These are phyloP conservation scores for Ditylenchus dipsaci DNA, from an alignment of 1,140 invertebrate genomes.

Conservation along the genomic window DNA sequence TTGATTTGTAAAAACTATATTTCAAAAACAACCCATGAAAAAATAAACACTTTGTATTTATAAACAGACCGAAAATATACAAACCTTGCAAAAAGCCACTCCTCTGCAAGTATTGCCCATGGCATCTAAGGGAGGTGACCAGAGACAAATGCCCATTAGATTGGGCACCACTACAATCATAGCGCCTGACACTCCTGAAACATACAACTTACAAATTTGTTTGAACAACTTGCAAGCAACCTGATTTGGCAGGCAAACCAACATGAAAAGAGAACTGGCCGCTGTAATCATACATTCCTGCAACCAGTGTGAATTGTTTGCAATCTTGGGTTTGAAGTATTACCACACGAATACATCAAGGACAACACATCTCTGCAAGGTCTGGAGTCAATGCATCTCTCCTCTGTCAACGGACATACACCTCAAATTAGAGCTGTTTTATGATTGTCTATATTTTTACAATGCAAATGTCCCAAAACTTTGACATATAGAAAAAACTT, in stretches of 20 bases:
- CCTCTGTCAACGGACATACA: slow-evolving; percentile 43
- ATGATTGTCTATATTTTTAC: too few relatives aligned
- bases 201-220: neutral
- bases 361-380: slow-evolving; percentile 76
- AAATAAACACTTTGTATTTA: too few relatives aligned
- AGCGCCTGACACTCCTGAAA: slow-evolving; percentile 75
- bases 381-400: slow-evolving; percentile 62
- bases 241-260: slow-evolving; percentile 88
- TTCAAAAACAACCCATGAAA: too few relatives aligned
- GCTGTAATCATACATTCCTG: slow-evolving; percentile 66
- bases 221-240: too few relatives aligned
- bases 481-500: neutral
- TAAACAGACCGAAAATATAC: too few relatives aligned
- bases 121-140: slow-evolving; percentile 83
- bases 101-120: slow-evolving; percentile 84
- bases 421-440: slow-evolving; percentile 60
- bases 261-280: slow-evolving; percentile 64
- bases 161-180: slow-evolving; percentile 91
- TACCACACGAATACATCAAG: slow-evolving; percentile 61
- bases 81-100: slow-evolving; percentile 77
- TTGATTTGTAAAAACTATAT: too few relatives aligned
- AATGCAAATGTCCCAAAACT: too few relatives aligned
- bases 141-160: slow-evolving; percentile 87
- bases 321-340: too few relatives aligned
- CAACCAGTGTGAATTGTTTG: neutral